Percentiles rank a stretch among this genome's conserved stretches.
These are phyloP conservation scores for Augochlora pura DNA, from an alignment of 1,140 invertebrate species.

Conservation along the genomic window DNA sequence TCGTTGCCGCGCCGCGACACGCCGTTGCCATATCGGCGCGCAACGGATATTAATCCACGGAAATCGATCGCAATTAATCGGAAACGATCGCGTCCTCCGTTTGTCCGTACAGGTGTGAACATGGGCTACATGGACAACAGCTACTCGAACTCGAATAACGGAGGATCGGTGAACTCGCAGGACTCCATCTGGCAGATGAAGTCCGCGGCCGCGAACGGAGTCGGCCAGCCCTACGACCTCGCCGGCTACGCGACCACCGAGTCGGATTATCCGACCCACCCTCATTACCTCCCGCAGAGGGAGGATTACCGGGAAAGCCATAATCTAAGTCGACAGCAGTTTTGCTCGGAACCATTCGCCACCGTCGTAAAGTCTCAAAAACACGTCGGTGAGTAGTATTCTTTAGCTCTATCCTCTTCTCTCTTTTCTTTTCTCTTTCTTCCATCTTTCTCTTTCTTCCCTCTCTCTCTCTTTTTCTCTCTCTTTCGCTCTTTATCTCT, in stretches of 20 bases:
- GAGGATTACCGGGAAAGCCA: conserved; percentile 88
- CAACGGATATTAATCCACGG: too few relatives aligned
- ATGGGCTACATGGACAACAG: conserved; percentile 95
- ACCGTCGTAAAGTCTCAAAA: conserved; percentile 93
- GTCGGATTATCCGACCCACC: conserved; percentile 90
- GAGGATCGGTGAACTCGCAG: conserved; percentile 95
- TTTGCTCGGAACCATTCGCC: conserved; percentile 91
- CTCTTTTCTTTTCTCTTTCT: not conserved
- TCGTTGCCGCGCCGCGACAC: too few relatives aligned
- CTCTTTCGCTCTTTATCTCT: too few relatives aligned
- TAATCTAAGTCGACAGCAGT: conserved; percentile 91
- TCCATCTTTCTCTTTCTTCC: too few relatives aligned
- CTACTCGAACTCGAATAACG: conserved; percentile 95
- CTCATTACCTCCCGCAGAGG: conserved; percentile 86
- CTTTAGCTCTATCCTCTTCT: conserved; percentile 21
- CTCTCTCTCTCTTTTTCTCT: not conserved
- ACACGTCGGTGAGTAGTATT: conserved; percentile 86
- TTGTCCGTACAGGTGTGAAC: conserved; percentile 84
- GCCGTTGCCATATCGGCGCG: too few relatives aligned
- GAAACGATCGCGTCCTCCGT: not conserved
- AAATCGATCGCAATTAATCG: not conserved
- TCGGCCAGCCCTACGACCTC: conserved; percentile 88
- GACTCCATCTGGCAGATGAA: conserved; percentile 97
- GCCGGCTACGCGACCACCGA: conserved; percentile 91
- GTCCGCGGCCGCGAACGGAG: conserved; percentile 86